Evolutionary conservation across 2,888 invertebrate species (phyloP).

Genomic region (Xiphydria camelus): DNA sequence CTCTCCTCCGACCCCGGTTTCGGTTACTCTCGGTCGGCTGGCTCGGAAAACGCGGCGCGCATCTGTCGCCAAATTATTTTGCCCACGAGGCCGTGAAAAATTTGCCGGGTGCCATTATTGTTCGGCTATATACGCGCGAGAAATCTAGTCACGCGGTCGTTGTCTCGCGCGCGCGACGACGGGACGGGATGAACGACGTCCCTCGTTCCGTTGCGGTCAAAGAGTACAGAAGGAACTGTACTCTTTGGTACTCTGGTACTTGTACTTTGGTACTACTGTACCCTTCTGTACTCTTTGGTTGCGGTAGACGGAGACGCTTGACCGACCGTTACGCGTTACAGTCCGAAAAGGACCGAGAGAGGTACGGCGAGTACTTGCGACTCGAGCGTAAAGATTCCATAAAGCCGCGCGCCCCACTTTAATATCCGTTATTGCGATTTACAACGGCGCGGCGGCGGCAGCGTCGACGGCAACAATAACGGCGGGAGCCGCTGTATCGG

Average conservation of each 20-base stretch:
- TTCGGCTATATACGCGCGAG: conserved; percentile 47
- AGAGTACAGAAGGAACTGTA: not conserved
- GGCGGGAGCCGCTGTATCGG: no score
- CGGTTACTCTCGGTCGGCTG: conserved; percentile 55
- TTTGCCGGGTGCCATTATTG: conserved; percentile 52
- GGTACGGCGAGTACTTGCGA: no score
- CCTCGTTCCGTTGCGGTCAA: not conserved
- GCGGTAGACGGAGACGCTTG: not conserved
- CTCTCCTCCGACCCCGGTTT: conserved; percentile 7
- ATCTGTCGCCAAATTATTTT: conserved; percentile 59
- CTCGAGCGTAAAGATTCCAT: no score
- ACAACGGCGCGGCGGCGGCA: not conserved
- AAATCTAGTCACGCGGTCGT: conserved; percentile 54
- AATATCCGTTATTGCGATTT: not conserved
- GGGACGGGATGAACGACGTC: not conserved
- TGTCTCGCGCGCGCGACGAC: no score
- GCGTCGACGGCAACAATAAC: not conserved
- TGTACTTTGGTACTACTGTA: not conserved
- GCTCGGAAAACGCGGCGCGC: conserved; percentile 51
- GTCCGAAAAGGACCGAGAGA: no score
- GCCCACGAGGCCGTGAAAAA: conserved; percentile 56
- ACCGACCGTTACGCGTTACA: no score
- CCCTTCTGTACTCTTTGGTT: not conserved
- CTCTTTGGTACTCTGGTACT: no score
- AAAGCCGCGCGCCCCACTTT: not conserved